Evolutionary conservation across 1,140 invertebrate species (phyloP).

Genomic region (Macrotrachela quadricornifera): DNA sequence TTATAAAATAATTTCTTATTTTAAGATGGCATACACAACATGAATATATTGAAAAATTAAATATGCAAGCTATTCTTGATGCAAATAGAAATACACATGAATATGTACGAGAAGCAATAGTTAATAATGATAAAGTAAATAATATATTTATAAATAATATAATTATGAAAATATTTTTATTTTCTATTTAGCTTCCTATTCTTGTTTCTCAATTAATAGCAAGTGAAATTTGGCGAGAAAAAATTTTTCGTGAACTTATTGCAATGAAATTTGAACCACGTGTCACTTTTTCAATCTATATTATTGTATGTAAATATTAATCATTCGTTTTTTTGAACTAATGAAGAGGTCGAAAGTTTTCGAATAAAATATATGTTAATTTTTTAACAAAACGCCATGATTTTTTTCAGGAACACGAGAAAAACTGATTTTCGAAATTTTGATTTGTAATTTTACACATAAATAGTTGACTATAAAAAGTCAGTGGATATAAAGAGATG

Average conservation of each 20-base stretch:
- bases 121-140: conserved; percentile 24
- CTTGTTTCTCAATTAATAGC: conserved; percentile 24
- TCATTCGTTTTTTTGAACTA: no score
- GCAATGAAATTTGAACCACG: conserved; percentile 21
- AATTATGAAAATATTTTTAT: neutral
- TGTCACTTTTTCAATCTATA: conserved; percentile 27
- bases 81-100: conserved; percentile 27
- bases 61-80: conserved; percentile 29
- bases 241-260: conserved; percentile 22
- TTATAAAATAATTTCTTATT: neutral
- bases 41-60: conserved; percentile 28
- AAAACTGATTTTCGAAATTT: no score
- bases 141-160: neutral
- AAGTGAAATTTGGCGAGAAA: conserved; percentile 28
- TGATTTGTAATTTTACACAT: no score
- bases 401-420: no score
- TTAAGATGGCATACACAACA: conserved; percentile 26
- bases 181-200: conserved; percentile 16
- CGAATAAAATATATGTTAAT: no score
- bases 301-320: conserved; percentile 18
- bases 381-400: no score
- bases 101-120: conserved; percentile 29
- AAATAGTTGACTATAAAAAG: no score
- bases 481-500: no score
- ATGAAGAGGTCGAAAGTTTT: no score